Conservation (phyloP, 2,113 vertebrate species). For the Silurus asotus region DNA sequence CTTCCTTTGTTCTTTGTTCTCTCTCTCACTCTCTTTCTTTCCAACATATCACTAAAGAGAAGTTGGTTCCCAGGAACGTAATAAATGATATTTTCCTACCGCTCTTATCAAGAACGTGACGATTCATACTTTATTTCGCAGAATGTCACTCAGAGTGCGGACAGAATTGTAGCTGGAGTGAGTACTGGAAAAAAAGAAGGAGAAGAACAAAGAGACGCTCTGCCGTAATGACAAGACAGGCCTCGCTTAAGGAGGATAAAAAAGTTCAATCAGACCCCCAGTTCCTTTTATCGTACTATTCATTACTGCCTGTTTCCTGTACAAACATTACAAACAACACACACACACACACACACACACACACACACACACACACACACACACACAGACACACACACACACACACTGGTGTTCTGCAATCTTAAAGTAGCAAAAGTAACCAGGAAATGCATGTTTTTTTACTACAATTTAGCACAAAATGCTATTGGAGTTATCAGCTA, state of each 20-base stretch:
- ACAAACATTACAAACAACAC: conserved; percentile 26
- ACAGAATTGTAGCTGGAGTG: not conserved
- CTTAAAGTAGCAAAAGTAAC: not conserved
- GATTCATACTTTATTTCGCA: conserved; percentile 1
- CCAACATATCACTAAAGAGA: not conserved
- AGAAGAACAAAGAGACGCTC: conserved; percentile 13
- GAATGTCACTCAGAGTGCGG: not conserved
- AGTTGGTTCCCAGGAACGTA: not conserved
- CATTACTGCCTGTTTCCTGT: conserved; percentile 11
- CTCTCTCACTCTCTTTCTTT: not conserved
- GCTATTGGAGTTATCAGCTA: not conserved
- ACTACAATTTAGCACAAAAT: not conserved
- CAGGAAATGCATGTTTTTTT: not conserved
- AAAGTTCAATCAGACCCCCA: conserved; percentile 14
- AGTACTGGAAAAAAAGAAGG: not conserved
- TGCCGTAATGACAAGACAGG: conserved; percentile 24
- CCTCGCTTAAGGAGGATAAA: conserved; percentile 5
- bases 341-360: conserved; percentile 1
- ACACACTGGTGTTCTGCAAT: not conserved
- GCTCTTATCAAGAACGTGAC: not conserved
- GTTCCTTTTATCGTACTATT: conserved; percentile 16
- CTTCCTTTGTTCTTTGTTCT: not conserved
- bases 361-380: not conserved
- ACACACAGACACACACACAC: conserved; percentile 5
- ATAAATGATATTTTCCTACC: not conserved